Evolutionary conservation across 1,140 invertebrate species (phyloP).

Genomic region (Steinernema feltiae): DNA sequence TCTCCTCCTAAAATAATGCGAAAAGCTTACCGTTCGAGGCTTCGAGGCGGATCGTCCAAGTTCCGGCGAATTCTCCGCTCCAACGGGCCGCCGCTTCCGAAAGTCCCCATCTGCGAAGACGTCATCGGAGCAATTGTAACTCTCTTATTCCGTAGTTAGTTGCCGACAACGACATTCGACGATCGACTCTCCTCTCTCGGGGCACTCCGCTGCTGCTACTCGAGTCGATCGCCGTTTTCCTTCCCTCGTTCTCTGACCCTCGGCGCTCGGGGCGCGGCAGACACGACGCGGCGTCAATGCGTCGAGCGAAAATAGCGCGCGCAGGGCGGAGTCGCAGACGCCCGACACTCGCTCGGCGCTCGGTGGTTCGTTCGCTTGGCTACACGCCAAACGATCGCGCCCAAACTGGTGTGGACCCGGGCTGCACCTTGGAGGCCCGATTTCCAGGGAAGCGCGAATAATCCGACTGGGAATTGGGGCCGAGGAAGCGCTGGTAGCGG

Average conservation of each 20-base stretch:
- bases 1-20: too few relatives aligned
- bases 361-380: background rate
- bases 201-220: background rate
- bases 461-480: too few relatives aligned
- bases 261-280: slow-evolving; percentile 2
- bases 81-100: background rate
- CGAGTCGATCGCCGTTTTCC: slow-evolving; percentile 11
- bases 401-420: too few relatives aligned
- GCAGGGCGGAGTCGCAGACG: slow-evolving; percentile 6
- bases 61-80: background rate
- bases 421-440: too few relatives aligned
- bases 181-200: background rate
- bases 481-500: background rate
- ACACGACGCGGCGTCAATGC: background rate
- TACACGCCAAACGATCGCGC: background rate
- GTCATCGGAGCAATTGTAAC: background rate
- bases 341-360: background rate
- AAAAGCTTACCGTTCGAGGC: too few relatives aligned
- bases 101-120: background rate
- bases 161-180: background rate
- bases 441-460: too few relatives aligned
- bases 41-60: background rate
- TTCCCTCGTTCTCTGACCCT: slow-evolving; percentile 10
- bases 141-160: background rate
- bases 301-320: slow-evolving; percentile 5